A percentile compares a stretch with the other conserved stretches of the same genome.
Evolutionary conservation across 2,113 vertebrate genomes (phyloP).

Genomic region (Alligator sinensis): DNA sequence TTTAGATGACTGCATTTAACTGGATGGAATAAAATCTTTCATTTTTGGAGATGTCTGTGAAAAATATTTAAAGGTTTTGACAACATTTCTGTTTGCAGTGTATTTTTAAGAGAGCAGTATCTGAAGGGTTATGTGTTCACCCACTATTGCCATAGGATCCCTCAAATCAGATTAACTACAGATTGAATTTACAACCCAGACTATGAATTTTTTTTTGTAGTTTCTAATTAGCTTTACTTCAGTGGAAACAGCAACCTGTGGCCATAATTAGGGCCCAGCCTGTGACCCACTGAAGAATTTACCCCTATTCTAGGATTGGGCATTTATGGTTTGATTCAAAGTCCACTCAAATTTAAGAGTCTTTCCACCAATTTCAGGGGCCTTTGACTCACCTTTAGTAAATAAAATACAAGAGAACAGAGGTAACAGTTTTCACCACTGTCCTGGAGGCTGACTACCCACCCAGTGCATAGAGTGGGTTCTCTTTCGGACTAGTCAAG

Average conservation of each 20-base stretch:
- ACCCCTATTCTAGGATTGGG: neutral
- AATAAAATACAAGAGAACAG: neutral
- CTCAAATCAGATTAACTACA: neutral
- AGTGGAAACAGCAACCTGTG: neutral
- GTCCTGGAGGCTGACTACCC: neutral
- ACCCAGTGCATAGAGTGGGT: neutral
- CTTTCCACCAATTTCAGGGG: neutral
- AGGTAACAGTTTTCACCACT: neutral
- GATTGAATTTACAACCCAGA: neutral
- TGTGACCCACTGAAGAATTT: neutral
- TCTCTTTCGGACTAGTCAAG: neutral
- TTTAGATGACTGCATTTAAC: neutral
- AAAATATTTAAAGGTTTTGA: slow-evolving; percentile 24
- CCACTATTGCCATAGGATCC: neutral
- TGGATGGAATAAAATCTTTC: slow-evolving; percentile 23
- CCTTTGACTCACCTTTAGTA: neutral
- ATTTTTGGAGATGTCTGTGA: neutral
- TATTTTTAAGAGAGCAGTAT: neutral
- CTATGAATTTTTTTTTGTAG: neutral
- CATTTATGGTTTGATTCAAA: neutral
- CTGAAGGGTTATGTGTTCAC: neutral
- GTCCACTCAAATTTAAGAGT: neutral
- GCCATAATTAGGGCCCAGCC: neutral
- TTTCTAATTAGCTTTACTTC: neutral
- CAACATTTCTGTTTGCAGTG: neutral